Evolutionary conservation across 2,113 vertebrate genomes (phyloP).

Genomic region (Thinocorus orbignyianus): DNA sequence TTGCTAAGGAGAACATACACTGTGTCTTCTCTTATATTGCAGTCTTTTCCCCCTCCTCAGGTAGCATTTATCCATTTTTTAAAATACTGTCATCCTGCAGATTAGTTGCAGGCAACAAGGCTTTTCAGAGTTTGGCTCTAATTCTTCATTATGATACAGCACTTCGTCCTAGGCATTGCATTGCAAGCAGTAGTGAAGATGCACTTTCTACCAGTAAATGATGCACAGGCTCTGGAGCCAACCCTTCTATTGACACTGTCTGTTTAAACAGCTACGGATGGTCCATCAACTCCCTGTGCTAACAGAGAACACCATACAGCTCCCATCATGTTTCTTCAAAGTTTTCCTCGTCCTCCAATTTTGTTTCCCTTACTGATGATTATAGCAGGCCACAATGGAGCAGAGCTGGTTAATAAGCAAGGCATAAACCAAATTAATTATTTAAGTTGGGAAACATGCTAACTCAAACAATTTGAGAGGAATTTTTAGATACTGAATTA

Average conservation of each 20-base stretch:
- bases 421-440: background rate
- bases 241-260: background rate
- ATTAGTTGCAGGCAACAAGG: background rate
- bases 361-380: background rate
- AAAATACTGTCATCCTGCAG: background rate
- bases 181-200: background rate
- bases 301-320: background rate
- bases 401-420: background rate
- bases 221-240: background rate
- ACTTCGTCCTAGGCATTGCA: background rate
- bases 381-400: background rate
- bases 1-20: background rate
- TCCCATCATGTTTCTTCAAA: background rate
- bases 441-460: background rate
- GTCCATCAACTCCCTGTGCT: background rate
- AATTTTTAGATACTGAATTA: background rate
- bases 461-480: background rate
- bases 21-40: background rate
- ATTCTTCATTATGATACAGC: background rate
- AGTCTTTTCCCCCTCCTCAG: background rate
- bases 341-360: background rate
- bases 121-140: conserved; percentile 3
- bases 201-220: background rate
- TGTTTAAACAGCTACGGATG: background rate
- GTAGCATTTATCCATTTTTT: conserved; percentile 9